phyloP scores from a whole-genome alignment of 2,113 vertebrate species.

The Papio anubis region DNA sequence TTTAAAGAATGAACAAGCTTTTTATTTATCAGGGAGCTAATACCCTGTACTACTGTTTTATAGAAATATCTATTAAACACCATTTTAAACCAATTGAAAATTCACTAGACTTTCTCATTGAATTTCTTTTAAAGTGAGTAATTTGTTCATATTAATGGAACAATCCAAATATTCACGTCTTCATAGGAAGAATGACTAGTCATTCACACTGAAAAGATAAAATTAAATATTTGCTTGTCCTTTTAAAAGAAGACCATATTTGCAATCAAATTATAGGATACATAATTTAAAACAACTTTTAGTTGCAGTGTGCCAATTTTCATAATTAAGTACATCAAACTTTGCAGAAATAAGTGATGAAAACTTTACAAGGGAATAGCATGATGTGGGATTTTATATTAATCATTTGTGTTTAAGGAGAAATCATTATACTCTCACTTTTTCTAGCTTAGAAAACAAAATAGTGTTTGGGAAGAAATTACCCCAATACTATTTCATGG shows the following conservation, averaged over 20 bases:
- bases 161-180: constrained; percentile 36
- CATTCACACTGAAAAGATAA: neutral
- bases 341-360: neutral
- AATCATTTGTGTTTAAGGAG: constrained; percentile 11
- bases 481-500: neutral
- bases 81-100: constrained; percentile 19
- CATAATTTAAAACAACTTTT: constrained; percentile 34
- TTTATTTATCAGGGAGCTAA: constrained; percentile 43
- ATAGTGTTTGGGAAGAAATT: neutral
- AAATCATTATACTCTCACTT: neutral
- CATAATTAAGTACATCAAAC: constrained; percentile 14
- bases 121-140: constrained; percentile 31
- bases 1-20: neutral
- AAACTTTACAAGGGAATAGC: neutral
- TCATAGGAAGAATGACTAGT: constrained; percentile 28
- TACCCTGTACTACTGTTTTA: neutral
- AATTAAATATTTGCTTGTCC: constrained; percentile 18
- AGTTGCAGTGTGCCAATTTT: neutral
- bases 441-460: neutral
- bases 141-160: constrained; percentile 25
- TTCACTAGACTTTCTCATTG: constrained; percentile 25
- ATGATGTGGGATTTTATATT: neutral
- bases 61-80: constrained; percentile 32
- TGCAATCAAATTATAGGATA: constrained; percentile 24
- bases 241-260: constrained; percentile 24